Evolutionary conservation across 2,113 vertebrate species (phyloP).

Genomic region (Emydocephalus ijimae): DNA sequence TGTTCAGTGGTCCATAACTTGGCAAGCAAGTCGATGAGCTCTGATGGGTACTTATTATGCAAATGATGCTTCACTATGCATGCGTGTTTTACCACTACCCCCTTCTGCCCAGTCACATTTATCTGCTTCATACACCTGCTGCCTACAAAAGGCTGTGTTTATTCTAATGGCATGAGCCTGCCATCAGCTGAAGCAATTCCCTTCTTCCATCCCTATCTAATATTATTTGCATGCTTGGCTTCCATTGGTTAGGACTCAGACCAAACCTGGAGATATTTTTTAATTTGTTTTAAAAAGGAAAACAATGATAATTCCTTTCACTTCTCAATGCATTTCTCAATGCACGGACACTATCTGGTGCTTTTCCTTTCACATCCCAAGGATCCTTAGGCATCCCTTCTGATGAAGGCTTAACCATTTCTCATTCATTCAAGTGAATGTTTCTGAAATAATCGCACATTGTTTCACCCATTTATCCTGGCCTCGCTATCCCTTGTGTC

Average conservation of each 20-base stretch:
- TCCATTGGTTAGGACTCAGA: conserved; percentile 5
- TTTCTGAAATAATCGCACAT: background rate
- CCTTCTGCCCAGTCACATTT: conserved; percentile 26
- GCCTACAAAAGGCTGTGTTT: conserved; percentile 7
- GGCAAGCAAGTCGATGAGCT: conserved; percentile 29
- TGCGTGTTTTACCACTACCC: conserved; percentile 28
- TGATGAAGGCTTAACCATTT: background rate
- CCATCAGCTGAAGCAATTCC: conserved; percentile 22
- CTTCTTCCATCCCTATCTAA: conserved; percentile 10
- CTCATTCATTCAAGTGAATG: background rate
- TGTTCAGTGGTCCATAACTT: conserved; percentile 15
- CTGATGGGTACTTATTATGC: conserved; percentile 40
- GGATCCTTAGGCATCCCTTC: background rate
- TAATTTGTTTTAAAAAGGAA: background rate
- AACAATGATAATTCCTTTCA: background rate
- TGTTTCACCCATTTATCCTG: background rate
- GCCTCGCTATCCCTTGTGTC: background rate
- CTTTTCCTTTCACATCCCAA: background rate
- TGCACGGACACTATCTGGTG: background rate
- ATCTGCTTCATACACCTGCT: conserved; percentile 30
- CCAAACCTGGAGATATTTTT: background rate
- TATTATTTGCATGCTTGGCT: background rate
- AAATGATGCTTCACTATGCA: conserved; percentile 41
- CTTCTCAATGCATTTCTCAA: background rate
- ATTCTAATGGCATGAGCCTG: conserved; percentile 11